Evolutionary conservation across 2,888 invertebrate genomes (phyloP).

Genomic region (Leucophenga maculata): DNA sequence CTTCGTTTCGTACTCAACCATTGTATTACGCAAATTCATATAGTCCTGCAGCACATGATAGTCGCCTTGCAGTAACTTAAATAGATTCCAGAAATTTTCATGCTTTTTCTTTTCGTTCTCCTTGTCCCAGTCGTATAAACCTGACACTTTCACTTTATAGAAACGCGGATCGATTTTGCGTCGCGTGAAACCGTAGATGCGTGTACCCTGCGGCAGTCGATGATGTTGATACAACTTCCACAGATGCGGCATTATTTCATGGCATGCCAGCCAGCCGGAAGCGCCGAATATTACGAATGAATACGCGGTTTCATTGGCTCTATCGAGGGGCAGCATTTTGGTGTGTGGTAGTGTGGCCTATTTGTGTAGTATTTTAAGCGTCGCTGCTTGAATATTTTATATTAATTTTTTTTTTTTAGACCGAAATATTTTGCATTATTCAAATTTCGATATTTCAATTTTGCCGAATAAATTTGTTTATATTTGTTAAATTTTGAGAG

Average conservation of each 20-base stretch:
- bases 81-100: conserved; percentile 52
- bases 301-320: conserved; percentile 45
- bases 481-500: too few species aligned
- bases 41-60: conserved; percentile 45
- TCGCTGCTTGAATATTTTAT: too few species aligned
- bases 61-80: conserved; percentile 40
- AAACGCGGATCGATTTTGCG: conserved; percentile 33
- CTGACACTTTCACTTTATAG: conserved; percentile 46
- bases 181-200: conserved; percentile 49
- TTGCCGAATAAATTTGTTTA: not conserved
- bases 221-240: conserved; percentile 54
- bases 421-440: not conserved
- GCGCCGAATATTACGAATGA: conserved; percentile 55
- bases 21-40: conserved; percentile 25
- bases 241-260: conserved; percentile 47
- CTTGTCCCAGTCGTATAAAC: conserved; percentile 45
- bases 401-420: too few species aligned
- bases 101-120: conserved; percentile 44
- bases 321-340: conserved; percentile 46
- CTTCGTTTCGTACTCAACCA: conserved; percentile 46
- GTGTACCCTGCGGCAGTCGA: conserved; percentile 44
- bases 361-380: too few species aligned
- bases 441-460: not conserved
- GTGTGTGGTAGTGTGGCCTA: not conserved
- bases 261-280: conserved; percentile 43